Evolutionary conservation across 2,113 vertebrate species (phyloP).

Genomic region (Blennius ocellaris): DNA sequence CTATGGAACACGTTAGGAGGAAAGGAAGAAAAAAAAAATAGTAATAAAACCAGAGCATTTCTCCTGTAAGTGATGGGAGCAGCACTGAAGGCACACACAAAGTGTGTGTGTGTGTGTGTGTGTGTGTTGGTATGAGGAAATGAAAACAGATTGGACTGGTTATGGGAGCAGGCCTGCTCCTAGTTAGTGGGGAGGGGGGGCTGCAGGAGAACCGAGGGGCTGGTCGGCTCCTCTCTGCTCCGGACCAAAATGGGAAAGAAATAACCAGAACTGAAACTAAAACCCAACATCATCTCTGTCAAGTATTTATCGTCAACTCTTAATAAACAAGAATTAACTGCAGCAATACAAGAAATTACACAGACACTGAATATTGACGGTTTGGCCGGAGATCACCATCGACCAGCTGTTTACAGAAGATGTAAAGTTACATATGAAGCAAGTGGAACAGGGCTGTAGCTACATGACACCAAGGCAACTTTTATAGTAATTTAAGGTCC

Average conservation of each 20-base stretch:
- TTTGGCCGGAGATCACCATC: no score
- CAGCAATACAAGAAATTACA: no score
- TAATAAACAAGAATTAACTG: not conserved
- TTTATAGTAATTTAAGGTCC: no score
- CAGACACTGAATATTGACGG: no score
- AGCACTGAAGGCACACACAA: slow-evolving; percentile 10
- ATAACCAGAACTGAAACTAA: not conserved
- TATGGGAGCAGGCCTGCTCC: slow-evolving; percentile 93
- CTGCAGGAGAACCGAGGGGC: slow-evolving; percentile 88
- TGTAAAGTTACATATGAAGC: no score
- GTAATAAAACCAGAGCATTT: slow-evolving; percentile 21
- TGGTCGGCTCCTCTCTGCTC: not conserved
- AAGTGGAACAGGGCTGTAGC: no score
- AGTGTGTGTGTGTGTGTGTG: slow-evolving; percentile 15
- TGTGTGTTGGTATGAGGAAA: slow-evolving; percentile 75
- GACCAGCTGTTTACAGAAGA: no score
- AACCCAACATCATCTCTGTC: slow-evolving; percentile 1
- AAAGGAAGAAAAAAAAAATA: not conserved
- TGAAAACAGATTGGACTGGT: slow-evolving; percentile 88
- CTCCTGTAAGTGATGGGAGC: slow-evolving; percentile 48
- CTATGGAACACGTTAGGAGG: not conserved
- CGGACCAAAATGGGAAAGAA: not conserved
- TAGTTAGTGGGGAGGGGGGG: slow-evolving; percentile 91
- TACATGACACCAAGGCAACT: no score
- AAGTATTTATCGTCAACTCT: not conserved